Percentiles rank a stretch among this genome's conserved stretches.
phyloP scores from a whole-genome alignment of 1,140 invertebrate genomes.

The Caenorhabditis brenneri region DNA sequence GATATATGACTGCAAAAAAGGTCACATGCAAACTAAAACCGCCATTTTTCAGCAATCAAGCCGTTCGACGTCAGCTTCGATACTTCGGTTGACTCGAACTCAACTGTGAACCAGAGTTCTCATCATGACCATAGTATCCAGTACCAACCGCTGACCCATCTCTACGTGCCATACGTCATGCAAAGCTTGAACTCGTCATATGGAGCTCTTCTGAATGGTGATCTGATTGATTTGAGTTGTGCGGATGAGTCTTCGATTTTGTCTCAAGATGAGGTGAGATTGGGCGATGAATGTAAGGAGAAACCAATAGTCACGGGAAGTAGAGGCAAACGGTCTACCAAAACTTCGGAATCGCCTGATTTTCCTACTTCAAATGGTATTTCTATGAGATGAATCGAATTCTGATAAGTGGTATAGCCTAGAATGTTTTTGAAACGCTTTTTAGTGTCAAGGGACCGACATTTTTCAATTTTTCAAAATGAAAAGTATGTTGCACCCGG shows the following conservation, averaged over 20 bases:
- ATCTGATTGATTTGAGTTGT: constrained; percentile 37
- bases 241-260: neutral
- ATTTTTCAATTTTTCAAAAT: too few relatives aligned
- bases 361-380: too few relatives aligned
- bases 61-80: neutral
- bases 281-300: too few relatives aligned
- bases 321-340: too few relatives aligned
- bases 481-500: too few relatives aligned
- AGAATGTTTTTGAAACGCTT: too few relatives aligned
- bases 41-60: neutral
- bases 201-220: constrained; percentile 10
- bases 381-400: too few relatives aligned
- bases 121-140: constrained; percentile 3
- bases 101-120: neutral
- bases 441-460: too few relatives aligned
- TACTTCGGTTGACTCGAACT: neutral
- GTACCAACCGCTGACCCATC: constrained; percentile 16
- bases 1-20: neutral
- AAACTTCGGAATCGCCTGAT: too few relatives aligned
- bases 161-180: constrained; percentile 38
- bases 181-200: neutral
- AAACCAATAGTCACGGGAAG: too few relatives aligned
- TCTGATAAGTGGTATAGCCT: too few relatives aligned
- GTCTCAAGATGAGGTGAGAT: neutral
- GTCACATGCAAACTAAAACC: neutral